phyloP scores from a whole-genome alignment of 2,888 invertebrate species.

The Eupelmus urozonus region DNA sequence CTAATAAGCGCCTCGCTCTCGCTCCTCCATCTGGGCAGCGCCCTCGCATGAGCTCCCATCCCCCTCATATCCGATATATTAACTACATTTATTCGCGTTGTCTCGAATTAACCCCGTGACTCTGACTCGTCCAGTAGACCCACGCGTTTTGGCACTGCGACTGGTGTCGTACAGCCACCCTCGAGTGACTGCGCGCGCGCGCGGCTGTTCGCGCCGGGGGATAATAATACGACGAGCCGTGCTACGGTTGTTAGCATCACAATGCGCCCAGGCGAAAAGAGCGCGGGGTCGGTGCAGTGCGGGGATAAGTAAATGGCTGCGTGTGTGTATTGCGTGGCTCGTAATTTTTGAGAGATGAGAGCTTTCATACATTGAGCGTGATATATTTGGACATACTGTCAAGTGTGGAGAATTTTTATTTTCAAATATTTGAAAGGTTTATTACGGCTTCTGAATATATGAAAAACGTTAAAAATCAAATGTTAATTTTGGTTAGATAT shows the following conservation, averaged over 20 bases:
- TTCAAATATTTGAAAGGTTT: too few species aligned
- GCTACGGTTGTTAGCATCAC: slow-evolving; percentile 68
- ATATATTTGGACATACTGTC: too few species aligned
- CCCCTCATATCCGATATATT: slow-evolving; percentile 73
- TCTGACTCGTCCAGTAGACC: too few species aligned
- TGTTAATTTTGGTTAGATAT: too few species aligned
- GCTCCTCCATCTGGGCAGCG: not conserved
- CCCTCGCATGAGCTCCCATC: slow-evolving; percentile 60
- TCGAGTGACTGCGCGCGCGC: slow-evolving; percentile 2
- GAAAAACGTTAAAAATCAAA: too few species aligned
- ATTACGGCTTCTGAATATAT: too few species aligned
- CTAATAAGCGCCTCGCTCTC: slow-evolving; percentile 47
- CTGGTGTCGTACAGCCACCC: slow-evolving; percentile 3
- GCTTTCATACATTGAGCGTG: not conserved
- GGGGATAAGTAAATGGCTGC: slow-evolving; percentile 42
- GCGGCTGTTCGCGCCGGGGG: not conserved
- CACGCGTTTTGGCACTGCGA: slow-evolving; percentile 34
- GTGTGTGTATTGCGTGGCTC: slow-evolving; percentile 24
- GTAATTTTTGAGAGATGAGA: slow-evolving; percentile 18
- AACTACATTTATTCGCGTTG: slow-evolving; percentile 77
- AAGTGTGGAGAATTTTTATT: too few species aligned
- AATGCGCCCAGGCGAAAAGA: slow-evolving; percentile 59
- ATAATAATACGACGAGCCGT: slow-evolving; percentile 67
- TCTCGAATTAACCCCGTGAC: slow-evolving; percentile 76
- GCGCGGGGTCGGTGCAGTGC: not conserved